phyloP scores from a whole-genome alignment of 2,113 vertebrate species.

The Heterotis niloticus region DNA sequence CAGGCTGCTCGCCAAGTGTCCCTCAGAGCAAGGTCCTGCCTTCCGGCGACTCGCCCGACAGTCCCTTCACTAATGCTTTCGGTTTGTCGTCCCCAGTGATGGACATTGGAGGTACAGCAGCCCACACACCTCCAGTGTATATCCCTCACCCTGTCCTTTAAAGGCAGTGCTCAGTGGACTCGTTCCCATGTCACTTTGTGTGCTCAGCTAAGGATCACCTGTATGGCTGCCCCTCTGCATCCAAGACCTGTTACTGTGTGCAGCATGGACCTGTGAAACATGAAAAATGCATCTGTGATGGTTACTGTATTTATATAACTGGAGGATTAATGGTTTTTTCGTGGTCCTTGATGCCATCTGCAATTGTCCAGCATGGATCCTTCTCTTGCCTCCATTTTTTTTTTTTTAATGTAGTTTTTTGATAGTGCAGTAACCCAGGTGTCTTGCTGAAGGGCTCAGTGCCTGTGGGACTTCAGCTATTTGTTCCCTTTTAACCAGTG shows the following conservation, averaged over 20 bases:
- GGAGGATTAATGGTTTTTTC: too few species aligned
- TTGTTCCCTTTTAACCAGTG: not conserved
- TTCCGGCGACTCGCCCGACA: constrained; percentile 87
- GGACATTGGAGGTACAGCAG: constrained; percentile 75
- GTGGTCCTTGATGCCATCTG: too few species aligned
- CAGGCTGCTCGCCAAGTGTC: constrained; percentile 68
- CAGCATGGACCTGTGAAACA: too few species aligned
- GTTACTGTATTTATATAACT: too few species aligned
- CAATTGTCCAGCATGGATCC: not conserved
- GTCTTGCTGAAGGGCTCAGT: too few species aligned
- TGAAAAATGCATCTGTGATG: too few species aligned
- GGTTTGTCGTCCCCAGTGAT: constrained; percentile 78
- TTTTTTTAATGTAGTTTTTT: too few species aligned
- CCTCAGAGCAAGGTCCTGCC: constrained; percentile 86
- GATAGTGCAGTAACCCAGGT: too few species aligned
- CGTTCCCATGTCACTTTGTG: not conserved
- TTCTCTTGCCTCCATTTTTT: too few species aligned
- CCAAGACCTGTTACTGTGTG: not conserved
- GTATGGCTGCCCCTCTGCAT: not conserved
- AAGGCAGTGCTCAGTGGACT: not conserved
- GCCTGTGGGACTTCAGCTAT: too few species aligned
- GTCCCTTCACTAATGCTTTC: constrained; percentile 84
- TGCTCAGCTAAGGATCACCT: not conserved
- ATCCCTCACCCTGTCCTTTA: constrained; percentile 13
- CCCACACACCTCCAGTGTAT: constrained; percentile 31